Evolutionary conservation across 2,113 vertebrate species (phyloP), one percentile per base, ranked within the genome.

Genomic region (Eolophus roseicapilla): DNA sequence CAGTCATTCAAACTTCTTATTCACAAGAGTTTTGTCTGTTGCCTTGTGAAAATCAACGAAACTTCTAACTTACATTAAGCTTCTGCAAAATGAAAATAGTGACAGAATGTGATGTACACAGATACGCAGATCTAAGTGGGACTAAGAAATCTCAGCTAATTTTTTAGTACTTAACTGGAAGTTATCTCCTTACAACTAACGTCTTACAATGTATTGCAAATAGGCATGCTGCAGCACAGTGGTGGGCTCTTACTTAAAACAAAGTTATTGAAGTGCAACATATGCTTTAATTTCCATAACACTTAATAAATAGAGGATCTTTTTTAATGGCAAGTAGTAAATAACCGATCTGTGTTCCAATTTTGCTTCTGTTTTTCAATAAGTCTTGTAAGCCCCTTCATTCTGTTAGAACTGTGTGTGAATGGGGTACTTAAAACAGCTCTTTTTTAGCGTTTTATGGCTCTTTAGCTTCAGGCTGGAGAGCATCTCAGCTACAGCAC

Each of bases 401-500:
- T 74, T 77, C 41, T 88, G 10, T 44, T 71, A 68, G 33, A 95
- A 37, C 52, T 50, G 17, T 33, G 6, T 55, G 62, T n/a, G 35
- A 57, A 69, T 15, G 24, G n/a, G 41, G 10, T 59, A 46, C 50
- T 50, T 86, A 83, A 96, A 89, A 1, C 29, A 68, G 9, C 25
- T 68, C 16, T 77, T 90, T 93, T 83, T 90, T 65, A 71, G 24
- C 83, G 75, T 86, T 97, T 95, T 94, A 95, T 89, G 68, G n/a
- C 44, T 92, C 82, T 83, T 90, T 59, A 82, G 70, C 39, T 87
- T 64, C 47, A 94, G 77, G n/a, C 55, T 96, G 55, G 62, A 89
- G 17, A 94, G 7, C 18, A 92, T 86, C 82, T 92, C 43, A 47
- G 37, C 69, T 80, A 80, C 7, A 92, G 47, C 17, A 94, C 39